Conservation (phyloP, 1,140 invertebrate genomes). For the Procambarus virginalis region DNA sequence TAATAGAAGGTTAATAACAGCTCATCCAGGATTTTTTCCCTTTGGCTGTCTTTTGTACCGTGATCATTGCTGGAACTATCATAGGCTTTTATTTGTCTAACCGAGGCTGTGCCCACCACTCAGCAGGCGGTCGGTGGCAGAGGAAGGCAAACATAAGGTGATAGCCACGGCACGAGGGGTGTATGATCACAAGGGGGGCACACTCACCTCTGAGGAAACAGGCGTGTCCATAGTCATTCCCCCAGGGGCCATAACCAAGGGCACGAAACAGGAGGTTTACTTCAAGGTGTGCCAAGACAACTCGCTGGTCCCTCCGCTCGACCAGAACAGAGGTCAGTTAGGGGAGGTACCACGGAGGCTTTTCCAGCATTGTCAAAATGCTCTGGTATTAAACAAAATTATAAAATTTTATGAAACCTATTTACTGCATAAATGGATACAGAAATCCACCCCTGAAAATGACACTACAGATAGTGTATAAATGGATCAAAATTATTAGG, state of each 20-base stretch:
- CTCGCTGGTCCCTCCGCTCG: constrained; percentile 85
- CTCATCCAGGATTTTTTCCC: constrained; percentile 27
- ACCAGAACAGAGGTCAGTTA: constrained; percentile 87
- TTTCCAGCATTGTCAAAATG: constrained; percentile 36
- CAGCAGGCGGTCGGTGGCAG: constrained; percentile 52
- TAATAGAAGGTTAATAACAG: constrained; percentile 20
- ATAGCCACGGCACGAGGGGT: constrained; percentile 80
- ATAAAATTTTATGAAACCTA: background rate
- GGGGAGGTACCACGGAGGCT: constrained; percentile 46
- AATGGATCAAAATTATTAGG: background rate
- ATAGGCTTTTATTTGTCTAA: constrained; percentile 20
- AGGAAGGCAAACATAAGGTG: constrained; percentile 73
- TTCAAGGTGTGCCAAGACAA: constrained; percentile 87
- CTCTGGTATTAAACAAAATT: constrained; percentile 1
- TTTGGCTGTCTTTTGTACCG: constrained; percentile 33
- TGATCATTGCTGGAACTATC: constrained; percentile 3
- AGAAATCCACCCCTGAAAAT: background rate
- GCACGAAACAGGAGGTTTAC: constrained; percentile 92
- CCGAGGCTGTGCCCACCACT: constrained; percentile 54
- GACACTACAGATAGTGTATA: background rate
- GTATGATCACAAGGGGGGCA: constrained; percentile 86
- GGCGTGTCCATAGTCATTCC: constrained; percentile 93
- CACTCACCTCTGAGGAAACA: constrained; percentile 88
- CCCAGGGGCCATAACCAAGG: constrained; percentile 86
- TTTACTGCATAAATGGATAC: background rate